These are phyloP conservation scores for Trinectes maculatus DNA, from an alignment of 2,113 vertebrate genomes.

Conservation along the genomic window DNA sequence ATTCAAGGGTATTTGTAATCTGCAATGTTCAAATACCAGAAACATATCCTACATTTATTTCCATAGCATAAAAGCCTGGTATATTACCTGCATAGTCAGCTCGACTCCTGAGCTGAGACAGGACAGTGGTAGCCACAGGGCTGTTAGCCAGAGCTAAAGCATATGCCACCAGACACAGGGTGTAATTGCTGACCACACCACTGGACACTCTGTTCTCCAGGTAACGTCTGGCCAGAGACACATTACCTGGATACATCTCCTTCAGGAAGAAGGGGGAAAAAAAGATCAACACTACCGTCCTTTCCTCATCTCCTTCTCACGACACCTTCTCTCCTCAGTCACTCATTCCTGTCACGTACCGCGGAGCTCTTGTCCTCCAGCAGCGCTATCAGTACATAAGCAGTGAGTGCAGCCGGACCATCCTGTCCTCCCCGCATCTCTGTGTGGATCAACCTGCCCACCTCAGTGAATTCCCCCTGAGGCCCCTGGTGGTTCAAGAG, in stretches of 20 bases:
- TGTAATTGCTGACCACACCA: slow-evolving; percentile 87
- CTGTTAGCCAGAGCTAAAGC: slow-evolving; percentile 84
- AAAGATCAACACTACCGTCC: not conserved
- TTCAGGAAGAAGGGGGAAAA: slow-evolving; percentile 48
- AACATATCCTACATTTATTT: no score
- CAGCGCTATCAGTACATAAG: slow-evolving; percentile 88
- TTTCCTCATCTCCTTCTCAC: not conserved
- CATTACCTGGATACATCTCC: slow-evolving; percentile 61
- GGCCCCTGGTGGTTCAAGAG: slow-evolving; percentile 82
- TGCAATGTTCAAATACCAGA: no score
- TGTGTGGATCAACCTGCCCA: slow-evolving; percentile 85
- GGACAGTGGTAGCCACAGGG: slow-evolving; percentile 66
- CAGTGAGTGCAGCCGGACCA: slow-evolving; percentile 85
- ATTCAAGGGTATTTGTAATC: no score
- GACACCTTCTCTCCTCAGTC: not conserved
- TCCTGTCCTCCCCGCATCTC: slow-evolving; percentile 86
- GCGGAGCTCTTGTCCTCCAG: slow-evolving; percentile 79
- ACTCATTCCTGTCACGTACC: no score
- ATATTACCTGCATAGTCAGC: slow-evolving; percentile 83
- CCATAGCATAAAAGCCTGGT: no score
- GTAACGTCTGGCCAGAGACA: slow-evolving; percentile 78
- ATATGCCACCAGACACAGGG: slow-evolving; percentile 84
- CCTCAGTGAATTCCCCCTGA: slow-evolving; percentile 87
- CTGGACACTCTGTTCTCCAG: slow-evolving; percentile 82
- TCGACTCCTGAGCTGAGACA: slow-evolving; percentile 77